Base-by-base conservation (phyloP, 1,140 invertebrate genomes). In the Orchestia grillus region DNA sequence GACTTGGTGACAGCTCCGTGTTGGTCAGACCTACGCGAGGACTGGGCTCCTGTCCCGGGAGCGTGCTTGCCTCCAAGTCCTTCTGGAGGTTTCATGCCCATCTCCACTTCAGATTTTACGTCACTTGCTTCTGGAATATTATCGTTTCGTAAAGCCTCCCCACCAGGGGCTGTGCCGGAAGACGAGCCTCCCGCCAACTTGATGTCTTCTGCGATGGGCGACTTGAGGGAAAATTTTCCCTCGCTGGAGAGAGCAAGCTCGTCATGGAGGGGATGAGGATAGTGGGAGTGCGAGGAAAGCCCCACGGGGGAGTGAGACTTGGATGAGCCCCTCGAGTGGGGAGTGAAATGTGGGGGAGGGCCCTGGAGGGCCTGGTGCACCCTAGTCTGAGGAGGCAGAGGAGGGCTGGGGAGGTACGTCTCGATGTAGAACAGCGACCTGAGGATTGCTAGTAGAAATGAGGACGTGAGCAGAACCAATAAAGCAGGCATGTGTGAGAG, bases 371-470 rank as follows among this genome's bases (percentile, higher is more conserved):
- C 0, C 15, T 96, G 28, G 44, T 44, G 43, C 62, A 36, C 88
- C 28, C 96, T 41, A 23, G 36, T 77, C 40, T 96, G 96, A 19
- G 44, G 62, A 40, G 96, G 96, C 15, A 96, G 90, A 53, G 87
- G 87, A 41, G 96, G 96, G 8, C 45, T n/a, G 1, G 96, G 96
- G n/a, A 96, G 87, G 87, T 47, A 96, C 77, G 96, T 96, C 45
- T 96, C 87, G 57, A 96, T 43, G 88, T 91, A 96, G 47, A 96
- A 96, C 41, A 96, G 87, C 47, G 87, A 91, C 11, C 96, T 96
- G 96, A 43, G 15, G 41, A 96, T 11, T 8, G 15, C 47, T 3
- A 77, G 28, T 77, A 36, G 62, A 23, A 77, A 77, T 77, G 62
- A 23, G 28, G 36, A 77, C 28, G 28, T 19, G 36, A 36, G 28